Conservation (phyloP, 2,113 vertebrate species). For the Chrysochloris asiatica region DNA sequence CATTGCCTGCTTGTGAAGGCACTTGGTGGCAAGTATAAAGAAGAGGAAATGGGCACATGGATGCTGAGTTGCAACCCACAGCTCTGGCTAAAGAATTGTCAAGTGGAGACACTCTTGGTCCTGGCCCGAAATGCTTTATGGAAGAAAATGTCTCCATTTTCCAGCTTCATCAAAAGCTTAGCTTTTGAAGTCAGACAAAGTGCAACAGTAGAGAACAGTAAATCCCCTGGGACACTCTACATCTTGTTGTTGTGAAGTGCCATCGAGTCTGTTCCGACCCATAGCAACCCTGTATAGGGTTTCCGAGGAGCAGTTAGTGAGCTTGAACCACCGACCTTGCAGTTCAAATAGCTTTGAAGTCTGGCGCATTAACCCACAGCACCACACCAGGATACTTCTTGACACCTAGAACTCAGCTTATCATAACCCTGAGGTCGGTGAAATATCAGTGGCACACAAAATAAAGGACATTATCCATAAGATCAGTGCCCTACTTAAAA, state of each 20-base stretch:
- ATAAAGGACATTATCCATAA: no score
- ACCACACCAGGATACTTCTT: no score
- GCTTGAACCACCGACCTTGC: no score
- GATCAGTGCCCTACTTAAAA: background rate
- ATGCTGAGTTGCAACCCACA: background rate
- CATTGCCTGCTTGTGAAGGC: background rate
- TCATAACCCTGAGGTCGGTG: background rate
- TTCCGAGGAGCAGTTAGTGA: no score
- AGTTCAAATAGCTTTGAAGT: no score
- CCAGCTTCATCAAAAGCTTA: background rate
- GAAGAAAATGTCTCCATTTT: background rate
- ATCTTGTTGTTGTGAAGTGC: no score
- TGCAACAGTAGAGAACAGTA: background rate
- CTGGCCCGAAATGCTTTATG: background rate
- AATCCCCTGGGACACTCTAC: background rate
- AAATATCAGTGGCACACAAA: background rate
- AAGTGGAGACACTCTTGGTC: background rate
- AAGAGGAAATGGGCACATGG: background rate
- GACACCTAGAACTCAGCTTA: background rate
- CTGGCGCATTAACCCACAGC: no score
- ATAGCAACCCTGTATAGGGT: no score
- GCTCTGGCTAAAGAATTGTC: background rate
- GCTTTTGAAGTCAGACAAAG: background rate
- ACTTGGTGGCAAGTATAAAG: conserved; percentile 51
- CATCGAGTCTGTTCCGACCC: no score